Conservation (phyloP, 2,888 invertebrate genomes). For the Tetheella fluctuosa region DNA sequence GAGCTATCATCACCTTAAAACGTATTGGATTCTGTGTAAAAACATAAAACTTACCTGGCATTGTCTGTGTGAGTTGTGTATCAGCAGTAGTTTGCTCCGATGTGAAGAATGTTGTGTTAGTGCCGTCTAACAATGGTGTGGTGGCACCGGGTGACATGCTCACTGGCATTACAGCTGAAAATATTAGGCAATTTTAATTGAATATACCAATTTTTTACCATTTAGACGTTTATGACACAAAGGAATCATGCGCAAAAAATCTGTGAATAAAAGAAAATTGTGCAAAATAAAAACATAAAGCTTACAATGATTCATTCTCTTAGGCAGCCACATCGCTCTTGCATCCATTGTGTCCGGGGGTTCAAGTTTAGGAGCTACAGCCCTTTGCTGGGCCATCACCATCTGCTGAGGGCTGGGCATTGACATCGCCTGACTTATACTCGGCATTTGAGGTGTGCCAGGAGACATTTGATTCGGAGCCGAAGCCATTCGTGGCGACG, state of each 20-base stretch:
- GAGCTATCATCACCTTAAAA: too few species aligned
- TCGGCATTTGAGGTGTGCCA: slow-evolving; percentile 74
- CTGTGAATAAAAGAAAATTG: slow-evolving; percentile 28
- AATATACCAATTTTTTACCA: slow-evolving; percentile 17
- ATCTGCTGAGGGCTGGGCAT: slow-evolving; percentile 71
- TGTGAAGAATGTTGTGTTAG: slow-evolving; percentile 71
- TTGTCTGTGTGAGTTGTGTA: slow-evolving; percentile 70
- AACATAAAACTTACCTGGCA: slow-evolving; percentile 56
- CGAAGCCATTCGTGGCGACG: slow-evolving; percentile 73
- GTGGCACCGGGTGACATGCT: slow-evolving; percentile 76
- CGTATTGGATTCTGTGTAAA: background rate
- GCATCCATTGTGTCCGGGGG: slow-evolving; percentile 85
- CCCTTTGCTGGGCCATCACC: slow-evolving; percentile 70
- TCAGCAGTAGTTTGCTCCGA: slow-evolving; percentile 71
- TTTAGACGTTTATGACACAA: slow-evolving; percentile 18
- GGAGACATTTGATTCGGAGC: slow-evolving; percentile 78
- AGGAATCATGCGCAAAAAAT: slow-evolving; percentile 31
- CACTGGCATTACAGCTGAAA: slow-evolving; percentile 76
- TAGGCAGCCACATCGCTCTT: slow-evolving; percentile 86
- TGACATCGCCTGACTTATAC: slow-evolving; percentile 71
- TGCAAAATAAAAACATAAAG: slow-evolving; percentile 62
- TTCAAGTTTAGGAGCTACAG: slow-evolving; percentile 84
- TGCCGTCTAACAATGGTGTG: slow-evolving; percentile 73
- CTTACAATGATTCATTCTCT: slow-evolving; percentile 88
- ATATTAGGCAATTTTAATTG: slow-evolving; percentile 8